Base-by-base conservation (phyloP, 2,113 vertebrate genomes). In the Pelvicachromis taeniatus region DNA sequence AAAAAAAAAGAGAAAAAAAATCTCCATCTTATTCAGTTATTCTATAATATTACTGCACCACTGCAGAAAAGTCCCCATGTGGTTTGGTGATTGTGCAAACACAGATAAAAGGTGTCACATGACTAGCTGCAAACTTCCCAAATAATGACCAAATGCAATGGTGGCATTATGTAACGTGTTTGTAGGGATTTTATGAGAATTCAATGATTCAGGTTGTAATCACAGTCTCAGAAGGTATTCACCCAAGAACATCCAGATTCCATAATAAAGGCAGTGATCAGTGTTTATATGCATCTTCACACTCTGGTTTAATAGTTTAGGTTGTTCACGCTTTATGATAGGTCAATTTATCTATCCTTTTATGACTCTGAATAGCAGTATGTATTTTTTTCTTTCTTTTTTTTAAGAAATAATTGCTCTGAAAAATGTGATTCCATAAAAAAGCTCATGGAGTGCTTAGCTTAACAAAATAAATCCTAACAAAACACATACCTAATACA, bases 401-500 rank as follows among this genome's bases (percentile, higher is more conserved):
- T 50, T 75, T 17, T 7, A 4, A 29, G 68, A 73, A 52, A 75
- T 52, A 75, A 75, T 13, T 52, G 26, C 10, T 75, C 9, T 31
- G 26, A 50, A 75, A 52, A 75, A 75, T 13, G 45, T 23, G 68
- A 73, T 73, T 48, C 12, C 29, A 21, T 5, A 56, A 78, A 26
- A 42, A 45, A 79, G 31, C 17, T 56, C 11, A 58, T 0, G 0
- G 23, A 29, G 23, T 31, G 19, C 38, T 26, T n/a, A 4, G 23
- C 21, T 48, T 31, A 33, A 68, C 52, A 70, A n/a, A 12, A 87
- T 26, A 84, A 75, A 80, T 42, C 53, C 83, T 48, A 55, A 2
- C 14, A 52, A 88, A 83, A 54, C 48, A 77, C 80, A 80, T 11
- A 70, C 29, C 38, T 61, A 86, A 78, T 84, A 83, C 88, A 93